phyloP scores from a whole-genome alignment of 2,888 invertebrate species.

The Helobdella robusta region DNA sequence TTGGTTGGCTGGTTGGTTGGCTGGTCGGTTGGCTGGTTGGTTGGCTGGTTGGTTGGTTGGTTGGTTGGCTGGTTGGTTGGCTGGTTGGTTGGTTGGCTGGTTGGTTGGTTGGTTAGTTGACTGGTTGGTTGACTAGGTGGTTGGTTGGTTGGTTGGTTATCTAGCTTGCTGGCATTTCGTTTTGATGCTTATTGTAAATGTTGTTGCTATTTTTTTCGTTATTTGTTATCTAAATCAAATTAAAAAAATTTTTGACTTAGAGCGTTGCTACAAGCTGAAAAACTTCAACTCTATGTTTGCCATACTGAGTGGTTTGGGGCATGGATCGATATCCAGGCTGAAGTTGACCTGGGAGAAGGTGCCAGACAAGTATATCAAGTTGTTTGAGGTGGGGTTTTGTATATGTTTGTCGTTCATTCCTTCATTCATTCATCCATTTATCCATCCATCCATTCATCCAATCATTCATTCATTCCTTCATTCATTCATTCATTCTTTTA shows the following conservation, averaged over 20 bases:
- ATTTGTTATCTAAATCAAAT: neutral
- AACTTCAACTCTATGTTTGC: constrained; percentile 99
- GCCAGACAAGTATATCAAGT: constrained; percentile 78
- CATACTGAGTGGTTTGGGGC: constrained; percentile 89
- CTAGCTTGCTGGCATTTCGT: too few relatives aligned
- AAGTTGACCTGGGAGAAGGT: constrained; percentile 93
- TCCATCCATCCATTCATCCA: neutral
- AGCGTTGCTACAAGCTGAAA: constrained; percentile 94
- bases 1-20: too few relatives aligned
- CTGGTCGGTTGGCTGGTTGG: too few relatives aligned
- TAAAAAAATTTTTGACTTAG: constrained; percentile 49
- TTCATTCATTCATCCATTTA: neutral
- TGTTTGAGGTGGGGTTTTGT: constrained; percentile 58
- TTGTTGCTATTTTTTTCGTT: too few relatives aligned
- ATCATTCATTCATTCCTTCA: neutral
- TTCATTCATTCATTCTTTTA: neutral
- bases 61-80: too few relatives aligned
- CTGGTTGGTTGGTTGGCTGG: too few relatives aligned
- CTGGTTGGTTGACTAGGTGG: too few relatives aligned
- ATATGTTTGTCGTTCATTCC: neutral
- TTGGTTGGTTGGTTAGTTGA: too few relatives aligned
- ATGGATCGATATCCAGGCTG: constrained; percentile 82
- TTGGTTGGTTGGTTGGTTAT: too few relatives aligned
- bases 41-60: too few relatives aligned
- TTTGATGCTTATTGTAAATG: too few relatives aligned